These are phyloP conservation scores for Rhyacophila brunnea DNA, from an alignment of 1,140 invertebrate genomes.

Conservation along the genomic window DNA sequence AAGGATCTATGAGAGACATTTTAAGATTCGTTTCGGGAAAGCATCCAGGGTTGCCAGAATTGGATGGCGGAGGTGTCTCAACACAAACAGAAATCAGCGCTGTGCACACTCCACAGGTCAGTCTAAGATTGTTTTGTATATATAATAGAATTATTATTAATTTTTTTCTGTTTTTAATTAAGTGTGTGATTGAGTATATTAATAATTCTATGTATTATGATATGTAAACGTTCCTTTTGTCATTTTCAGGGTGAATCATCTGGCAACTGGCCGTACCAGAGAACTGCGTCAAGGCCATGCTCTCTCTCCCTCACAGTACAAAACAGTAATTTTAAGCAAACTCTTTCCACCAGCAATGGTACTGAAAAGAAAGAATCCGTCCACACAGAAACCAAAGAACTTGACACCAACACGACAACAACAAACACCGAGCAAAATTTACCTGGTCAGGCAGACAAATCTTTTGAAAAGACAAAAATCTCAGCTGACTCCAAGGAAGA, in stretches of 20 bases:
- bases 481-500: background rate
- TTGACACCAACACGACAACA: conserved; percentile 13
- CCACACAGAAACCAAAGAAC: conserved; percentile 18
- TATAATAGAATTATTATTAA: background rate
- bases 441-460: conserved; percentile 25
- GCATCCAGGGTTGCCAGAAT: conserved; percentile 37
- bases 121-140: background rate
- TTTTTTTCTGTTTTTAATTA: background rate
- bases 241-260: conserved; percentile 25
- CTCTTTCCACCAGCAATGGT: conserved; percentile 9
- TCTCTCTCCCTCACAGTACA: conserved; percentile 30
- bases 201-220: too few relatives aligned
- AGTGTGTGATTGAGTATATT: too few relatives aligned
- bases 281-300: conserved; percentile 27
- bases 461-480: background rate
- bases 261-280: conserved; percentile 32
- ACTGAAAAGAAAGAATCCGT: conserved; percentile 17
- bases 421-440: conserved; percentile 14
- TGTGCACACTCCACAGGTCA: conserved; percentile 68
- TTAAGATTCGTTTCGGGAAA: conserved; percentile 64
- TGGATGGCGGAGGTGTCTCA: conserved; percentile 57
- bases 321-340: conserved; percentile 32
- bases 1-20: conserved; percentile 74
- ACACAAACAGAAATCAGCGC: conserved; percentile 79
- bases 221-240: background rate